Evolutionary conservation across 2,113 vertebrate species (phyloP), one percentile per base, ranked within the genome.

Genomic region (Telmatochromis brichardi): DNA sequence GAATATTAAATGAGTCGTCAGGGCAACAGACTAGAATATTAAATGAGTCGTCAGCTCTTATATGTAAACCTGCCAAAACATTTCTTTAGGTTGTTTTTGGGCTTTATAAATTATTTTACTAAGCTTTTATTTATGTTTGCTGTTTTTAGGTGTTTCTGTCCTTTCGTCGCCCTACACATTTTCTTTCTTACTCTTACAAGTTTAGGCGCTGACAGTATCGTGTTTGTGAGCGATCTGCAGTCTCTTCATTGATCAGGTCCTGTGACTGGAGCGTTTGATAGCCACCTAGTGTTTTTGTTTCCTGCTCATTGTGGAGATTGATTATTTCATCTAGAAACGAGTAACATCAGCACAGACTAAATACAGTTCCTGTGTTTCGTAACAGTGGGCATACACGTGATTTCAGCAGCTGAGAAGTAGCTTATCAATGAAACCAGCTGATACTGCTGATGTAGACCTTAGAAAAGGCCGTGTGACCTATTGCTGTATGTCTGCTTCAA

Each of bases 131-230:
- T 45, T 45, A 14, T 26, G 4, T 73, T 45, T 15, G 37, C 0
- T 45, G 37, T 73, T 26, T 26, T 45, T 15, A 45, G 0, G 40
- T 23, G 4, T 45, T 45, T 73, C 0, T 73, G 68, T 47, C 1
- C 68, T 73, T 73, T 9, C 0, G 0, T 45, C 21, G 8, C 0
- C 0, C 37, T 15, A 45, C 65, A 40, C 35, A 9, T 40, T 37
- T 71, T 71, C 2, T 40, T 71, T 23, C n/a, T 42, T 40, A 71
- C 0, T 15, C 37, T 42, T 71, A 71, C n/a, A 45, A 23, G 65
- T 26, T 71, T 71, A 26, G 65, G 65, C 5, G 2, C 37, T 6
- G 21, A 47, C 14, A 26, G 14, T 73, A 1, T 10, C 4, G 1
- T 5, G 68, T 5, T 73, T 73, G 0, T 26, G 37, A 1, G 21